Conservation (phyloP, 2,113 vertebrate species). For the Bufo bufo region DNA sequence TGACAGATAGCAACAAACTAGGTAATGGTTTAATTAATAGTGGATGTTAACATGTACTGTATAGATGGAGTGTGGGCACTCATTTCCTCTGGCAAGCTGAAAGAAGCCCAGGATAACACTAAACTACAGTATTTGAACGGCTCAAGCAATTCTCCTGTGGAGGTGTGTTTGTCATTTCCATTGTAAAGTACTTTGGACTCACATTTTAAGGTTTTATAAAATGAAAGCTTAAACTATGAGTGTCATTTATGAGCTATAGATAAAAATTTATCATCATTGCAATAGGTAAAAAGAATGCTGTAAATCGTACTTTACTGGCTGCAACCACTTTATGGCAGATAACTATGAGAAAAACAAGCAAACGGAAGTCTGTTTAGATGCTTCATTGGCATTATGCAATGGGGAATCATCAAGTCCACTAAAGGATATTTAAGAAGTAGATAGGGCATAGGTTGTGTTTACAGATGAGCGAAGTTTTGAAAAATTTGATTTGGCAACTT, state of each 20-base stretch:
- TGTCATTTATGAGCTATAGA: background rate
- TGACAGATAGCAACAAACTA: too few relatives aligned
- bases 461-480: too few relatives aligned
- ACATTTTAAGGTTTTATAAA: background rate
- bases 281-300: background rate
- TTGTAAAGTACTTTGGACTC: background rate
- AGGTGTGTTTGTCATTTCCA: background rate
- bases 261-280: background rate
- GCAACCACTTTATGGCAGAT: background rate
- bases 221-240: background rate
- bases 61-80: too few relatives aligned
- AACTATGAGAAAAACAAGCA: slow-evolving; percentile 14
- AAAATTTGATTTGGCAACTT: too few relatives aligned
- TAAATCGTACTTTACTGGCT: background rate
- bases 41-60: too few relatives aligned
- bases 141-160: too few relatives aligned
- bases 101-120: too few relatives aligned
- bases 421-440: background rate
- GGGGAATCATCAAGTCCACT: background rate
- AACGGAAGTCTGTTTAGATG: background rate
- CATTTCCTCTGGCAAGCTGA: too few relatives aligned
- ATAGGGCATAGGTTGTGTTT: background rate
- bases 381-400: background rate
- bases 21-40: too few relatives aligned
- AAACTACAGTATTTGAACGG: too few relatives aligned